Evolutionary conservation across 2,113 vertebrate genomes (phyloP).

Genomic region (Taxidea taxus): DNA sequence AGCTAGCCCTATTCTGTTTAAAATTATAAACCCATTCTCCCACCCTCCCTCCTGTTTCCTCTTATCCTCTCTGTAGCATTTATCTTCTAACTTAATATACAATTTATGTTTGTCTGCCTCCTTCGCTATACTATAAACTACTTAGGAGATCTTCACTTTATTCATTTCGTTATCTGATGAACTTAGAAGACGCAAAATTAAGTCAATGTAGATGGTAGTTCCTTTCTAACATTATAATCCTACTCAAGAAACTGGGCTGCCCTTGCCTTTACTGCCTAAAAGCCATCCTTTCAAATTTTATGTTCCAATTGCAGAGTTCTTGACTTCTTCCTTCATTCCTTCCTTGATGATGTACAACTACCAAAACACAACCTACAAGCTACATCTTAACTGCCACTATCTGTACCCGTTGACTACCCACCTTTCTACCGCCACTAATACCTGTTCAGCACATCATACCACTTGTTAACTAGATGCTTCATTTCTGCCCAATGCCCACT

Average conservation of each 20-base stretch:
- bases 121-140: background rate
- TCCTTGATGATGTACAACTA: background rate
- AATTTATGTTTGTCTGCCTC: background rate
- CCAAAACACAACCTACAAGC: background rate
- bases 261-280: background rate
- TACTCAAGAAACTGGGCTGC: background rate
- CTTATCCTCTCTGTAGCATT: background rate
- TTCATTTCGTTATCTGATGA: background rate
- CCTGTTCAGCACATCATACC: background rate
- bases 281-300: slow-evolving; percentile 14
- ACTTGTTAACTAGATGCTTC: background rate
- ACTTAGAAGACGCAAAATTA: slow-evolving; percentile 8
- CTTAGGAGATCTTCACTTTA: background rate
- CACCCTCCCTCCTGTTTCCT: background rate
- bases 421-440: background rate
- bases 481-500: background rate
- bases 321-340: slow-evolving; percentile 11
- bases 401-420: background rate
- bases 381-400: background rate
- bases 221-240: slow-evolving; percentile 13
- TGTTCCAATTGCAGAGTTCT: background rate
- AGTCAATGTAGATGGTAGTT: background rate
- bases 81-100: background rate
- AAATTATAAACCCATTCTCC: background rate
- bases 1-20: background rate